Evolutionary conservation across 1,140 invertebrate species (phyloP).

Genomic region (Lordiphosa mommai): DNA sequence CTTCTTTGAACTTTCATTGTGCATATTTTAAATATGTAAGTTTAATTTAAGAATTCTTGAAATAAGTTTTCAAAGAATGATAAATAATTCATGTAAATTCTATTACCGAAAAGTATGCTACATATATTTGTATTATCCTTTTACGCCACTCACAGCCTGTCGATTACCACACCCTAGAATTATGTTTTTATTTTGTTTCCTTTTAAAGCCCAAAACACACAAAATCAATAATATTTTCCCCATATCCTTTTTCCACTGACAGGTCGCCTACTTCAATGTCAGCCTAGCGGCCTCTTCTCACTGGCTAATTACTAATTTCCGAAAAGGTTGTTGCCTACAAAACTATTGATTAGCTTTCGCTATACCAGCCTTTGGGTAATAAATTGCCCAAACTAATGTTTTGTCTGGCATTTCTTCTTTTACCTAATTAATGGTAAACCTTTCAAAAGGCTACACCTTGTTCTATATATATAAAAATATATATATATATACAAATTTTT

Average conservation of each 20-base stretch:
- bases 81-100: too few species aligned
- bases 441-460: slow-evolving; percentile 73
- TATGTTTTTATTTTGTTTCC: too few species aligned
- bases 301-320: slow-evolving; percentile 42
- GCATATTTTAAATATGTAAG: too few species aligned
- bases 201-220: neutral
- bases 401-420: slow-evolving; percentile 48
- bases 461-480: slow-evolving; percentile 35
- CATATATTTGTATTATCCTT: too few species aligned
- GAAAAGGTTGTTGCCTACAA: slow-evolving; percentile 19
- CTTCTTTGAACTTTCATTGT: too few species aligned
- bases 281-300: slow-evolving; percentile 2
- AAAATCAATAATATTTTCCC: slow-evolving; percentile 9
- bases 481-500: slow-evolving; percentile 15
- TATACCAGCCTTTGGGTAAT: slow-evolving; percentile 32
- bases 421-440: slow-evolving; percentile 74
- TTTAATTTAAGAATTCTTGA: too few species aligned
- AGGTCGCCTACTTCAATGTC: slow-evolving; percentile 7
- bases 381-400: slow-evolving; percentile 70
- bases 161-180: too few species aligned
- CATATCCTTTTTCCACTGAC: neutral
- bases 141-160: too few species aligned
- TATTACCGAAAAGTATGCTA: too few species aligned
- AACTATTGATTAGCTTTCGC: slow-evolving; percentile 57
- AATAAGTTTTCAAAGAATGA: too few species aligned